Base-by-base conservation (phyloP, 1,140 invertebrate species). In the Eulimnadia texana region DNA sequence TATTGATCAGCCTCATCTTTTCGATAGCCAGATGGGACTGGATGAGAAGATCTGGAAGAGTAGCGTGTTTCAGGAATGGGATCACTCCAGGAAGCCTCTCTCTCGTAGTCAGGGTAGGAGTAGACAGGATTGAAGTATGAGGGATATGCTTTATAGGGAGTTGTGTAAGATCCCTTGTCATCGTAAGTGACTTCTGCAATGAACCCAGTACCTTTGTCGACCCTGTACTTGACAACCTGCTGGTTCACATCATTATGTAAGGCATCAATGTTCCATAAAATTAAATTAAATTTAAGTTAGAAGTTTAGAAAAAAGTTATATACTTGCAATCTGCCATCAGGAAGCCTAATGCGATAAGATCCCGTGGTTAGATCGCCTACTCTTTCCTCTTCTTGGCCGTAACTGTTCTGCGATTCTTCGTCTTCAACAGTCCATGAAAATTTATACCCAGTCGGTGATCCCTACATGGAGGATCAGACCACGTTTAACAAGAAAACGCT, bases 401-500 rank as follows among this genome's bases (percentile, higher is more conserved):
- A 66, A 56, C 57, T 63, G 56, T 64, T 61, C 61, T 58, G 52
- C 27, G 64, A 66, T 50, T 66, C 64, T 22, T 63, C 65, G 60
- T 68, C 67, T 3, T 53, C 20, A 2, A 68, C 67, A 11, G 64
- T 67, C 58, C 68, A 68, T 25, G 64, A 63, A 65, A 67, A 68
- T 13, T 27, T 57, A 33, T 57, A 57, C 28, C 33, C 16, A 16
- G 33, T 16, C 16, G 33, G 33, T 42, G 33, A 42, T n/a, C n/a
- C n/a, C n/a, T n/a, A n/a, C n/a, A n/a, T n/a, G n/a, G n/a, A n/a
- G n/a, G n/a, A n/a, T n/a, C n/a, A n/a, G n/a, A n/a, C n/a, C n/a
- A n/a, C n/a, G n/a, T n/a, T n/a, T n/a, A n/a, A n/a, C n/a, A n/a
- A n/a, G n/a, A n/a, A n/a, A n/a, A n/a, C n/a, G n/a, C n/a, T n/a